Percentiles rank a stretch among this genome's conserved stretches.
These are phyloP conservation scores for Apis laboriosa DNA, from an alignment of 1,140 invertebrate species.

Conservation along the genomic window DNA sequence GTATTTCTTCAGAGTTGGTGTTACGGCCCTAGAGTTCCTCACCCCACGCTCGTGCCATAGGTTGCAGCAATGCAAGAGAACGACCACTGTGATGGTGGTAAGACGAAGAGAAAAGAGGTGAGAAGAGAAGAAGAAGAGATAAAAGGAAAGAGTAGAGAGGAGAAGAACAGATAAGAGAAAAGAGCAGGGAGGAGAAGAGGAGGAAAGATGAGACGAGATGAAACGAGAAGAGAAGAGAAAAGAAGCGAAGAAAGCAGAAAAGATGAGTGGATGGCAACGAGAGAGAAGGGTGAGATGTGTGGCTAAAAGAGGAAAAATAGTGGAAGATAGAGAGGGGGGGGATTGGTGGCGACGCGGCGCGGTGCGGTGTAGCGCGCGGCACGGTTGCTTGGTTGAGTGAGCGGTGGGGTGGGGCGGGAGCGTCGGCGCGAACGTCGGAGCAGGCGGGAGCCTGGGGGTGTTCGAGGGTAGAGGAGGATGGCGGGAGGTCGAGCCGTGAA, in stretches of 20 bases:
- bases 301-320: constrained; percentile 25
- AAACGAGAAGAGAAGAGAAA: neutral
- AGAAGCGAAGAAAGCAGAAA: neutral
- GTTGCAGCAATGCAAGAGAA: constrained; percentile 34
- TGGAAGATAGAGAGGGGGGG: neutral
- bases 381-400: neutral
- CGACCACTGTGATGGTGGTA: neutral
- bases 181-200: neutral
- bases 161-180: neutral
- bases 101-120: neutral
- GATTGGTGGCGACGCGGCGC: constrained; percentile 22
- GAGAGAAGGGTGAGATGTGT: constrained; percentile 18
- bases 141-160: constrained; percentile 1
- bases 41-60: constrained; percentile 37
- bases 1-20: constrained; percentile 28
- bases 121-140: neutral
- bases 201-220: neutral
- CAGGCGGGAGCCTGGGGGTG: neutral
- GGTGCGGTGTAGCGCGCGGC: constrained; percentile 18
- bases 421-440: neutral
- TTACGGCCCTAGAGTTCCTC: constrained; percentile 46
- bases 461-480: constrained; percentile 24
- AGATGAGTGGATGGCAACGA: constrained; percentile 16
- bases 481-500: constrained; percentile 39
- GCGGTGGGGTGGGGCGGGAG: neutral